Evolutionary conservation across 1,140 invertebrate species (phyloP), one percentile per base, ranked within the genome.

Genomic region (Aporrectodea caliginosa): DNA sequence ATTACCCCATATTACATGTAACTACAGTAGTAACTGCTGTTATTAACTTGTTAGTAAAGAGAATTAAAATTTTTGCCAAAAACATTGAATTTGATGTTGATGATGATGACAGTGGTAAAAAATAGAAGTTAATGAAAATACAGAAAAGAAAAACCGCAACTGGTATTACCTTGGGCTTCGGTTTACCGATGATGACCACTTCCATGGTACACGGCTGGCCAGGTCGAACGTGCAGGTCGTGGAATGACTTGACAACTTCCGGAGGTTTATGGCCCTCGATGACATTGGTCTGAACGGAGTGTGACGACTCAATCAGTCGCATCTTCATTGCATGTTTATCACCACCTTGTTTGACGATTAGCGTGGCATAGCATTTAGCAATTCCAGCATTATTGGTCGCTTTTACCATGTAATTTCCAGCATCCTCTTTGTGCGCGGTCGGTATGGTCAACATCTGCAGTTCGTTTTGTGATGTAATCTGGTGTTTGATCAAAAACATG

Each of bases 181-280:
- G 93, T 85, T 91, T 92, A 27, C 93, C 93, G 77, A 85, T 87
- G 35, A 93, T 91, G 31, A 91, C 90, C 83, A 93, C 93, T 83
- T 93, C 92, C 83, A 94, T 93, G 84, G 91, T 93, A 0, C 91
- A 91, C 2, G 90, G 85, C 0, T 90, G 88, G 22, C 92, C 91
- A 73, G 87, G 85, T 78, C 85, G 85, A 27, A 90, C 86, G 2
- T 78, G 82, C 68, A 83, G 79, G 79, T 88, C 87, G 69, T 84
- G 83, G 83, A 88, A 88, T 0, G 87, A 83, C 79, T 84, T 85
- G 73, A 82, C 80, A 81, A 89, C 86, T 79, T 88, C 86, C 22
- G 88, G 88, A 68, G 88, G 86, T 1, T 78, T 81, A 31, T 86
- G 85, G 27, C 79, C 79, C 31, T 31, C 30, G 1, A 76, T 1